A percentile compares a stretch with the other conserved stretches of the same genome.
phyloP scores from a whole-genome alignment of 2,888 invertebrate genomes.

The Panzeria rudis region DNA sequence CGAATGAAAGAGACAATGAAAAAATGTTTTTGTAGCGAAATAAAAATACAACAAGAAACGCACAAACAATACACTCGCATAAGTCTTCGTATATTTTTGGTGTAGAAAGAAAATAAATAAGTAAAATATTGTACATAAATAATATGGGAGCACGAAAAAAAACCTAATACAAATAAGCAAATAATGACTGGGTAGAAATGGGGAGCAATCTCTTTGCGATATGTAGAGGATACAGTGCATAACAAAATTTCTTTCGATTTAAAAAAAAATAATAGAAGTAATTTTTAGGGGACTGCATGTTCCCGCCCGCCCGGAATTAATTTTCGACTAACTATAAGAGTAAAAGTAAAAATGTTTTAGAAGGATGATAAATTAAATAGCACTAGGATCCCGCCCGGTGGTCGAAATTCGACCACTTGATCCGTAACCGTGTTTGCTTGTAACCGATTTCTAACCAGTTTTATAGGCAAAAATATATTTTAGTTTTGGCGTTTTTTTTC shows the following conservation, averaged over 20 bases:
- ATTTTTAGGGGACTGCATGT: too few species aligned
- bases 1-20: conserved; percentile 70
- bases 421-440: too few species aligned
- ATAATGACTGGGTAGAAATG: conserved; percentile 17
- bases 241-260: background rate
- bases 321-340: too few species aligned
- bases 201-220: conserved; percentile 10
- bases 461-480: too few species aligned
- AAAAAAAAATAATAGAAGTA: too few species aligned
- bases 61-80: conserved; percentile 18
- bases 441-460: too few species aligned
- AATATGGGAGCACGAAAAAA: conserved; percentile 45
- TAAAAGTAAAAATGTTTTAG: too few species aligned
- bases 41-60: conserved; percentile 39
- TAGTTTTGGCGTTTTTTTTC: too few species aligned
- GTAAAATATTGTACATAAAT: background rate
- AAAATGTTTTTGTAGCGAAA: conserved; percentile 66
- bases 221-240: conserved; percentile 17
- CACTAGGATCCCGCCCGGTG: too few species aligned
- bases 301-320: too few species aligned
- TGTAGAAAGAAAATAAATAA: conserved; percentile 5
- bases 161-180: conserved; percentile 36
- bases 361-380: too few species aligned
- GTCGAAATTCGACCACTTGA: too few species aligned
- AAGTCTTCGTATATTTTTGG: background rate